Evolutionary conservation across 2,888 invertebrate genomes (phyloP), one percentile per base, ranked within the genome.

Genomic region (Ametastegia equiseti): DNA sequence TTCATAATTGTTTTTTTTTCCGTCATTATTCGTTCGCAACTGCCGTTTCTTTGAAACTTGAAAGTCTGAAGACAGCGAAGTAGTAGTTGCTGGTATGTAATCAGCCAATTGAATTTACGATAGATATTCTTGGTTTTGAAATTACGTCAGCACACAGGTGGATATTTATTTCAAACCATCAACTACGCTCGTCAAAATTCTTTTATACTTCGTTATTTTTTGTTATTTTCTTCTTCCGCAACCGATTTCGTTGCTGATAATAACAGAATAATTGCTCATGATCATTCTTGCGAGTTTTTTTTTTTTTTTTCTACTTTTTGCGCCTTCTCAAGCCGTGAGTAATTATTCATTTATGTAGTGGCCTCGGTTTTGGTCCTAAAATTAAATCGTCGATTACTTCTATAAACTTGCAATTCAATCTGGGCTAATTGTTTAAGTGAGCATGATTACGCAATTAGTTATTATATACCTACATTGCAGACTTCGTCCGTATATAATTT

Each of bases 401-500:
- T 39, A 23, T 39, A 3, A 5, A 23, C 19, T 7, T 67, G n/a
- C 9, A 36, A 36, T 23, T 19, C 19, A 23, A 36, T 23, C 23
- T 36, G 42, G 39, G 13, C n/a, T 69, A 42, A 42, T 39, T n/a
- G 39, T 69, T 42, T 19, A 45, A 42, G 23, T 69, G 19, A 69
- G n/a, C n/a, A 39, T n/a, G 42, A 69, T 69, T 42, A 69, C 69
- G 69, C 42, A 69, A 69, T 42, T 39, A 45, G 23, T n/a, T n/a
- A n/a, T n/a, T n/a, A n/a, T n/a, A n/a, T n/a, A n/a, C n/a, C n/a
- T n/a, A n/a, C n/a, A n/a, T n/a, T n/a, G n/a, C n/a, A n/a, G n/a
- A n/a, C n/a, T n/a, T n/a, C n/a, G 69, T n/a, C 19, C 33, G 36
- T 39, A 69, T 39, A 23, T 69, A 65, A 54, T 75, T 84, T 71